Evolutionary conservation across 2,113 vertebrate species (phyloP), one percentile per base, ranked within the genome.

Genomic region (Syngnathus typhle): DNA sequence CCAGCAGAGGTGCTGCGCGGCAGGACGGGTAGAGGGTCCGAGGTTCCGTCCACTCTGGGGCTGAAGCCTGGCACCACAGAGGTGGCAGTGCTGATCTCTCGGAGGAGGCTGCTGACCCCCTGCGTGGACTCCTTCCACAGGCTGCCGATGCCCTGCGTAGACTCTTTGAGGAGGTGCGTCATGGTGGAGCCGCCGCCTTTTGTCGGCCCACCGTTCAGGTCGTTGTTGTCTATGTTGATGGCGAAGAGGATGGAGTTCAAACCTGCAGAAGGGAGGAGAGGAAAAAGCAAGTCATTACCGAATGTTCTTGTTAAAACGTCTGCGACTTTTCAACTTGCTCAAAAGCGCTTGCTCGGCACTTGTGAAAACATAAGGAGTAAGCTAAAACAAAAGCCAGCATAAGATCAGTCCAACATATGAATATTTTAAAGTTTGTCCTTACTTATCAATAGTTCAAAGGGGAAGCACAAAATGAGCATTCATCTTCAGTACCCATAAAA

Each of bases 231-330:
- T 6, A 99, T 98, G 90, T 98, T 98, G 84, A 99, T 95, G 49
- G 97, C 96, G 72, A 99, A 99, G 74, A 99, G 90, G 82, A 99
- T 99, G 49, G 96, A 98, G 89, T 99, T 99, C 76, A 99, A 86
- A 65, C 97, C 97, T 99, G 86, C 11, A 21, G 23, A 68, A 13
- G 64, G 1, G n/a, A 32, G 55, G 18, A 36, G 49, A 56, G 59
- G 11, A 5, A 41, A 41, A 47, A n/a, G 8, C 5, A 18, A 12
- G 62, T 43, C 7, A 52, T 37, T 10, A 27, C 43, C 51, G 8
- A 65, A 32, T 18, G 38, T 19, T 1, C 0, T 58, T 8, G 27
- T 47, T 55, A 18, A 59, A 49, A 65, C 10, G 44, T 3, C 39
- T n/a, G 10, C 64, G 55, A 59, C 49, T 58, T 69, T 62, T 47